A percentile compares a stretch with the other conserved stretches of the same genome.
Conservation (phyloP, 2,888 invertebrate genomes). For the Amblyjoppa proteus region DNA sequence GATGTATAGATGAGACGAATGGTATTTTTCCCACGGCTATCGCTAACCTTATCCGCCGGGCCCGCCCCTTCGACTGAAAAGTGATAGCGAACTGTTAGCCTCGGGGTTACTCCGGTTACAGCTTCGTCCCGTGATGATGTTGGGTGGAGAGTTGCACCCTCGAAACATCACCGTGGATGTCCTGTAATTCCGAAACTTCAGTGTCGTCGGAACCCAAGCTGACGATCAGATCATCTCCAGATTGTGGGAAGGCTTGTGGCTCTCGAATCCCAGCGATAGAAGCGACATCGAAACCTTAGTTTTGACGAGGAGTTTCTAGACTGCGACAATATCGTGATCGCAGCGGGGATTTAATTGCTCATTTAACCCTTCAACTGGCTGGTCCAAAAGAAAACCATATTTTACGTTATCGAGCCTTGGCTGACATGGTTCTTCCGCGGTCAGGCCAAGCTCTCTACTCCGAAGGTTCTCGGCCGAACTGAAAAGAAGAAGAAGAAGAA, state of each 20-base stretch:
- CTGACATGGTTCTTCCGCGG: no score
- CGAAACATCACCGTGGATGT: conserved; percentile 44
- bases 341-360: no score
- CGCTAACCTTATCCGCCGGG: conserved; percentile 52
- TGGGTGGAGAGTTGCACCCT: conserved; percentile 38
- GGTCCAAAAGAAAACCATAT: no score
- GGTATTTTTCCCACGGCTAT: conserved; percentile 77
- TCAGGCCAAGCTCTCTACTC: no score
- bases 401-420: no score
- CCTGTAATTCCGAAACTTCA: conserved; percentile 10
- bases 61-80: conserved; percentile 68
- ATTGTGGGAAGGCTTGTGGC: background rate
- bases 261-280: background rate
- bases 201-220: conserved; percentile 1
- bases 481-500: no score
- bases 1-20: conserved; percentile 42
- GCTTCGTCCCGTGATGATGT: conserved; percentile 45
- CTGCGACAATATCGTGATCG: no score
- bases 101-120: conserved; percentile 54
- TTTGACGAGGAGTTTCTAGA: no score
- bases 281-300: no score
- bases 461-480: no score
- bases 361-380: no score
- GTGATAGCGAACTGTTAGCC: conserved; percentile 73
- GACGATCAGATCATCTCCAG: no score